These are phyloP conservation scores for Poecilia picta DNA, from an alignment of 2,797 vertebrate species.

Conservation along the genomic window DNA sequence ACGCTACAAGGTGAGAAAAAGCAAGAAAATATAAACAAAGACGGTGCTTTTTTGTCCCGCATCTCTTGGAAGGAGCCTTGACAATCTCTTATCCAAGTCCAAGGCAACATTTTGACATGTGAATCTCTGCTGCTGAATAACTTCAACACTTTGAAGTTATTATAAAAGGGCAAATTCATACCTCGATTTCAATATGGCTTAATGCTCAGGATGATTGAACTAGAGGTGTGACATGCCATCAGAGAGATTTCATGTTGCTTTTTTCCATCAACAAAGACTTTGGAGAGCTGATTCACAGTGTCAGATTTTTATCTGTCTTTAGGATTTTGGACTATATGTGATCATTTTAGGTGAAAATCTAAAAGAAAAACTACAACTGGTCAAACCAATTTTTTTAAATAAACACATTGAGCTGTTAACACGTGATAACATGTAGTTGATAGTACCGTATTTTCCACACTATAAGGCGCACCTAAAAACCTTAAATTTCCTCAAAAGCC, in stretches of 20 bases:
- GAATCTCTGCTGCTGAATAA: conserved; percentile 37
- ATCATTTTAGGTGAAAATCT: neutral
- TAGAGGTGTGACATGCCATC: neutral
- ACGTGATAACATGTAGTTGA: too few relatives aligned
- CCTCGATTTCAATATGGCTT: neutral
- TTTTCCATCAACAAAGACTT: neutral
- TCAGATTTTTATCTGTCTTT: neutral
- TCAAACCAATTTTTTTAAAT: neutral
- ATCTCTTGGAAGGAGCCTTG: conserved; percentile 47
- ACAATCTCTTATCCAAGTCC: conserved; percentile 43
- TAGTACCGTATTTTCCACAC: too few relatives aligned
- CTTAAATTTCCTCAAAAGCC: too few relatives aligned
- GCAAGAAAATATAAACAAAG: neutral
- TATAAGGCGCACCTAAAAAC: too few relatives aligned
- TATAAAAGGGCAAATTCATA: neutral
- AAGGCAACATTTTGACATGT: conserved; percentile 43
- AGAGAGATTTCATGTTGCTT: neutral
- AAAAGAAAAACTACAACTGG: neutral
- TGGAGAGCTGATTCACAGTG: neutral
- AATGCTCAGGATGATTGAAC: neutral
- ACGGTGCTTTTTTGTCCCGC: conserved; percentile 26
- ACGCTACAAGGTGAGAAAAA: conserved; percentile 41
- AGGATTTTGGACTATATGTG: neutral
- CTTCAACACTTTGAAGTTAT: neutral
- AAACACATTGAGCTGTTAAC: neutral